Percentiles rank a stretch among this genome's conserved stretches.
phyloP scores from a whole-genome alignment of 2,797 vertebrate genomes.

The Lophotriccus pileatus region DNA sequence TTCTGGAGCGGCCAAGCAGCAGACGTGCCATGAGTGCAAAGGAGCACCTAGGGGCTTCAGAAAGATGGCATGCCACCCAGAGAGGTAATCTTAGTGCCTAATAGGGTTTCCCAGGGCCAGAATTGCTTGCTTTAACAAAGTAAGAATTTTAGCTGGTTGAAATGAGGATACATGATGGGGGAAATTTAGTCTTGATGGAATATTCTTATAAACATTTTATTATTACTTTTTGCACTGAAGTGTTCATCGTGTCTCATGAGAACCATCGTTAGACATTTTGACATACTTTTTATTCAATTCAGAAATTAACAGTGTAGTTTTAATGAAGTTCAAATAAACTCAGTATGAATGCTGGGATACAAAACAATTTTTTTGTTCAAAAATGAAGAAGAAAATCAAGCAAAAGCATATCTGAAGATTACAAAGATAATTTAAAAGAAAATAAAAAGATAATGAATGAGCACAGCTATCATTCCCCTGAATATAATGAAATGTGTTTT shows the following conservation, averaged over 20 bases:
- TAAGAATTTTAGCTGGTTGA: background rate
- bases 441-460: constrained; percentile 35
- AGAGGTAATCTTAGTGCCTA: background rate
- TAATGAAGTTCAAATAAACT: constrained; percentile 34
- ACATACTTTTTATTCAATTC: constrained; percentile 53
- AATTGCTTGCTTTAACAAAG: background rate
- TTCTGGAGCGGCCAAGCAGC: background rate
- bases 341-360: constrained; percentile 2
- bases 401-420: background rate
- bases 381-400: constrained; percentile 41
- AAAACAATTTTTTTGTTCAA: constrained; percentile 59
- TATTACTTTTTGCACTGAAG: background rate
- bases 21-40: background rate
- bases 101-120: background rate
- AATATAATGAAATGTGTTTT: constrained; percentile 53
- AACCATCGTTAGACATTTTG: constrained; percentile 50
- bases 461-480: constrained; percentile 17
- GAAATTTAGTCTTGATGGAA: background rate
- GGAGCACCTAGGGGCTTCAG: background rate
- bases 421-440: constrained; percentile 53
- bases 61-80: background rate
- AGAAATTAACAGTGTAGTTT: constrained; percentile 50
- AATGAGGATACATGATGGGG: background rate
- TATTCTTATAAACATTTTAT: constrained; percentile 6
- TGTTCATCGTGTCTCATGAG: constrained; percentile 10